A percentile compares a stretch with the other conserved stretches of the same genome.
Conservation (phyloP, 1,140 invertebrate genomes). For the Wiebesia pumilae region DNA sequence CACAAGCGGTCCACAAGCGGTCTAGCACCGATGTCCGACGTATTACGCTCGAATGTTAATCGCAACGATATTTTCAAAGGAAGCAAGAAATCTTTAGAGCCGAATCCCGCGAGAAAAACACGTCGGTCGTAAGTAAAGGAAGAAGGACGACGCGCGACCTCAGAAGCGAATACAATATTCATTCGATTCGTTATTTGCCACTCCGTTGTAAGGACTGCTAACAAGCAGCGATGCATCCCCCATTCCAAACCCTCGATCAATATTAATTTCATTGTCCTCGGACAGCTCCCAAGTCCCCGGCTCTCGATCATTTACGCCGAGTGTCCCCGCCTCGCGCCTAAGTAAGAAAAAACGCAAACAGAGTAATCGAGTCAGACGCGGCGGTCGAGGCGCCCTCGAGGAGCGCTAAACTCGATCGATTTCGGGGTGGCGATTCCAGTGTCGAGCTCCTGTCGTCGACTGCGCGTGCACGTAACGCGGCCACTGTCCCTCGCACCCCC, state of each 20-base stretch:
- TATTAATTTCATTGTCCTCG: constrained; percentile 38
- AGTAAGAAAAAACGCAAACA: constrained; percentile 45
- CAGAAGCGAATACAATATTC: neutral
- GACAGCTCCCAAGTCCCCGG: neutral
- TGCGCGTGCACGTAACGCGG: neutral
- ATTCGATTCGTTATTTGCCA: neutral
- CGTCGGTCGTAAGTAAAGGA: neutral
- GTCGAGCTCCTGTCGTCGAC: neutral
- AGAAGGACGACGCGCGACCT: neutral
- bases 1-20: neutral
- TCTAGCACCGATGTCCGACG: neutral
- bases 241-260: constrained; percentile 23
- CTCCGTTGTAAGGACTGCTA: neutral
- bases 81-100: neutral
- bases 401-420: constrained; percentile 7
- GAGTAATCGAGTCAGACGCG: constrained; percentile 27
- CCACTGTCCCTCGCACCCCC: neutral
- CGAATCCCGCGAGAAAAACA: neutral
- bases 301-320: constrained; percentile 18
- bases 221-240: neutral
- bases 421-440: neutral
- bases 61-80: neutral
- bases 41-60: neutral
- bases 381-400: neutral
- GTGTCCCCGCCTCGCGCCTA: neutral